Evolutionary conservation across 2,113 vertebrate genomes (phyloP).

Genomic region (Grus americana): DNA sequence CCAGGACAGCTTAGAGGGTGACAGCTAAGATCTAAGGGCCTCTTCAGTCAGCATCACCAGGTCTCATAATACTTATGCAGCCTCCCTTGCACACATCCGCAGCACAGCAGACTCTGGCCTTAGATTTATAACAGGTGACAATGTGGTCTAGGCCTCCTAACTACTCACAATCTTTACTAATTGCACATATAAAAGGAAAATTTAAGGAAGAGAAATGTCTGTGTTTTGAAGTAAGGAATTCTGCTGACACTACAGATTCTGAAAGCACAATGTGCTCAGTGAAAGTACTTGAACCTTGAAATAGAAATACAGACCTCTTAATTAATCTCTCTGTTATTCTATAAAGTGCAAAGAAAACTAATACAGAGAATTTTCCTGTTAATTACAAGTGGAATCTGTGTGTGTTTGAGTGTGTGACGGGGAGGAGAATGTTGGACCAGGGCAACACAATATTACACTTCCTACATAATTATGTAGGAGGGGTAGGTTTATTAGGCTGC

Average conservation of each 20-base stretch:
- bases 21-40: neutral
- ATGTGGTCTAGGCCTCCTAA: neutral
- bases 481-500: constrained; percentile 54
- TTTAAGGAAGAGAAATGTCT: constrained; percentile 13
- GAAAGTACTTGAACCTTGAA: constrained; percentile 74
- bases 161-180: neutral
- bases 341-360: constrained; percentile 64
- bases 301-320: constrained; percentile 75
- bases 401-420: constrained; percentile 5
- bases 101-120: neutral
- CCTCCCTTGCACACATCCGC: neutral
- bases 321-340: constrained; percentile 70
- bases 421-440: constrained; percentile 36
- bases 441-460: constrained; percentile 39
- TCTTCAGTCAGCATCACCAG: neutral
- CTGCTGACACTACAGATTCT: constrained; percentile 55
- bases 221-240: constrained; percentile 38
- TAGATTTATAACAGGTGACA: neutral
- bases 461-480: constrained; percentile 63
- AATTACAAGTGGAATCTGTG: constrained; percentile 49
- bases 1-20: neutral
- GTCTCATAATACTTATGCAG: neutral
- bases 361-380: constrained; percentile 57
- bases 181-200: neutral
- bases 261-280: constrained; percentile 24